Base-by-base conservation (phyloP, 2,888 invertebrate species). In the Clunio marinus region DNA sequence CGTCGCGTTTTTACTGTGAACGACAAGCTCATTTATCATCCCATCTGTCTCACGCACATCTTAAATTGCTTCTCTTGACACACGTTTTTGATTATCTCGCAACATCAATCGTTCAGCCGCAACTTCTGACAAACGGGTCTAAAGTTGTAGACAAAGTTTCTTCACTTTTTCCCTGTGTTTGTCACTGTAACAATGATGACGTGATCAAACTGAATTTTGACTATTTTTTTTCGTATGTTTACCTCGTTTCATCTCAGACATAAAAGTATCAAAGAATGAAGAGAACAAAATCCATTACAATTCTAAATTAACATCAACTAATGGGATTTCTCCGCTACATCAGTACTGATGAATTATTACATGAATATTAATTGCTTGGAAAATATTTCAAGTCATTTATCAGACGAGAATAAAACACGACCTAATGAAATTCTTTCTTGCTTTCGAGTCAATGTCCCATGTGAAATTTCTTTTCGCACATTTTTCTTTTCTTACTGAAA, bases 351-450 rank as follows among this genome's bases (percentile, higher is more conserved):
- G 62, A 62, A 41, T 62, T 62, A 62, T 62, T 62, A 62, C 35
- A 62, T 35, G 62, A 62, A 62, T 62, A 62, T 62, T 62, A 62
- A 62, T 62, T 62, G 62, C 35, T 62, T 41, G 62, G 62, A 62
- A 62, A 62, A 62, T 37, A 62, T 62, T 62, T 62, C 24, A 37
- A 62, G 13, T 22, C 8, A 22, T 24, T 20, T 28, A 62, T 60
- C 17, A 4, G 32, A 32, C 32, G 32, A 41, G 10, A 41, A 41
- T 15, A 41, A 41, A 41, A 32, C 4, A 32, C 8, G n/a, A n/a
- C 32, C 8, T 32, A 32, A 32, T 32, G 32, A 32, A 32, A n/a
- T 10, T 2, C 15, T 41, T 41, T 41, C 27, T 24, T 62, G 20
- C 22, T 10, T 22, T 22, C 7, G 8, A 32, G 60, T 41, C 22